Evolutionary conservation across 2,797 vertebrate species (phyloP).

Genomic region (Amblyopsis hoosieri): DNA sequence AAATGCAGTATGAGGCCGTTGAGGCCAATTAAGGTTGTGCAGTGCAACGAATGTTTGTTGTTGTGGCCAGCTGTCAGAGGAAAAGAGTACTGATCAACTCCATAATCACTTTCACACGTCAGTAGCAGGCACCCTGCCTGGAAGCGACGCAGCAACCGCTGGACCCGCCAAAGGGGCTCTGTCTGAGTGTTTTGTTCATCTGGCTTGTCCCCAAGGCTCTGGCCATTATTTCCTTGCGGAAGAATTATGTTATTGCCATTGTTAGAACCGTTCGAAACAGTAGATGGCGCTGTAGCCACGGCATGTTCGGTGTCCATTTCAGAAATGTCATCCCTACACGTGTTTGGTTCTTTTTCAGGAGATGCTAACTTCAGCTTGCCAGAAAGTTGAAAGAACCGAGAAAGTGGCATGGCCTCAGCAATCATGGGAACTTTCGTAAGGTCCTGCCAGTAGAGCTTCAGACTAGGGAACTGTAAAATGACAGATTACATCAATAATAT

Average conservation of each 20-base stretch:
- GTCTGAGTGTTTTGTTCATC: constrained; percentile 23
- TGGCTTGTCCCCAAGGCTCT: constrained; percentile 3
- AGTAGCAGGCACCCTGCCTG: constrained; percentile 66
- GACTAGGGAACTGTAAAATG: constrained; percentile 75
- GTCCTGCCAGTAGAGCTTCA: constrained; percentile 80
- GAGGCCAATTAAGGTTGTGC: constrained; percentile 72
- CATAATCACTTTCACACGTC: constrained; percentile 61
- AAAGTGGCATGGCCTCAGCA: constrained; percentile 74
- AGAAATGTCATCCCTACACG: constrained; percentile 12
- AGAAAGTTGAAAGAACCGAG: constrained; percentile 72
- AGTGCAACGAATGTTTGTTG: constrained; percentile 61
- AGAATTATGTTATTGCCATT: constrained; percentile 5
- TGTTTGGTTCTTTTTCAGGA: constrained; percentile 28
- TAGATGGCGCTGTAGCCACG: not conserved
- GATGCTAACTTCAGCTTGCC: constrained; percentile 62
- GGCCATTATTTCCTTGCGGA: constrained; percentile 14
- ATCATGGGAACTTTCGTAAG: constrained; percentile 78
- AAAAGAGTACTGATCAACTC: constrained; percentile 76
- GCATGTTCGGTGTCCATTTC: not conserved
- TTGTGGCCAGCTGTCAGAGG: constrained; percentile 61
- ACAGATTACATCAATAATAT: constrained; percentile 5
- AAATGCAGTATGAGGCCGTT: constrained; percentile 72
- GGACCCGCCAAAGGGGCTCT: constrained; percentile 75
- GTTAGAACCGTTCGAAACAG: not conserved
- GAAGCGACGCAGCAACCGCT: constrained; percentile 68